phyloP scores from a whole-genome alignment of 2,113 vertebrate species.

The Pavo muticus region DNA sequence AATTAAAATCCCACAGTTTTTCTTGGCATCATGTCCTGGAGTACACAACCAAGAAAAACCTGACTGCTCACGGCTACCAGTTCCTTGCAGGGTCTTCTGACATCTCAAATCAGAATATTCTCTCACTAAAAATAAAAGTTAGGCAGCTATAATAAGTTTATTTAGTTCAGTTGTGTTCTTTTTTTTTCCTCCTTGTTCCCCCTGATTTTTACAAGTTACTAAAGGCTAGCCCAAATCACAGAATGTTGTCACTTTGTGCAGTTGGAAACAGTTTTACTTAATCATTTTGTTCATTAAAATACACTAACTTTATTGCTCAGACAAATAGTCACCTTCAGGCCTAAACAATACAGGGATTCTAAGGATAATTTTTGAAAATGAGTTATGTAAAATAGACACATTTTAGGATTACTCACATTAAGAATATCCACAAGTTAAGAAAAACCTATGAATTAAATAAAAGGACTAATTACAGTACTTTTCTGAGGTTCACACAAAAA shows the following conservation, averaged over 20 bases:
- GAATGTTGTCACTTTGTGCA: background rate
- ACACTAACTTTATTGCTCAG: background rate
- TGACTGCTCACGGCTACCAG: background rate
- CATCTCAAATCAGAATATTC: background rate
- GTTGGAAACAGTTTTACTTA: background rate
- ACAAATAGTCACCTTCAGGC: background rate
- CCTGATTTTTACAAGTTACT: background rate
- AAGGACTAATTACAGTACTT: background rate
- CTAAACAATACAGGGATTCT: background rate
- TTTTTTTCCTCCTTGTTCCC: background rate
- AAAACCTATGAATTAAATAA: background rate
- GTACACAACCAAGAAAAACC: accelerated
- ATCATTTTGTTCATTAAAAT: background rate
- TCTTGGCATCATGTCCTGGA: background rate
- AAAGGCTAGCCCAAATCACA: background rate
- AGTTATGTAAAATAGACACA: background rate
- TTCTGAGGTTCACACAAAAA: background rate
- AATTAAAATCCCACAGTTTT: background rate
- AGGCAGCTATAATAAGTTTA: background rate
- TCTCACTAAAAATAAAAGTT: background rate
- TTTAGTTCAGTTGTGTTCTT: background rate
- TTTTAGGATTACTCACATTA: background rate
- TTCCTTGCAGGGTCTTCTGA: background rate
- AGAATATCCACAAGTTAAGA: background rate
- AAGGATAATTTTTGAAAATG: background rate